Evolutionary conservation across 1,140 invertebrate species (phyloP).

Genomic region (Trinorchestia longiramus): DNA sequence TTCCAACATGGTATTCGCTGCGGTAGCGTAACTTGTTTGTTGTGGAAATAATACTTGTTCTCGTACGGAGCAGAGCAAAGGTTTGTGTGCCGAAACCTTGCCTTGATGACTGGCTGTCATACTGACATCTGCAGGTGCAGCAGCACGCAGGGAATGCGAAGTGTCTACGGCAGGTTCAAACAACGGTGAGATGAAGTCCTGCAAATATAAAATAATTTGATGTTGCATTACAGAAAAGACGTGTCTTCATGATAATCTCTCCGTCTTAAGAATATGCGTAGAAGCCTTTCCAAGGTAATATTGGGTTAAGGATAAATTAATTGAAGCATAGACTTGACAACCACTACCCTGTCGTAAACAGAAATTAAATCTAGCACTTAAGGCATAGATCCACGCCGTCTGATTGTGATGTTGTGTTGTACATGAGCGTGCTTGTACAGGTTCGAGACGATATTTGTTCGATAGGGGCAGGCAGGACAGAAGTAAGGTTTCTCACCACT

Average conservation of each 20-base stretch:
- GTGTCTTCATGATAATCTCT: background rate
- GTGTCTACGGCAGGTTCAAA: background rate
- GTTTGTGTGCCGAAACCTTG: background rate
- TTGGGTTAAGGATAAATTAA: background rate
- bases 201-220: background rate
- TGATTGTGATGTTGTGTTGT: slow-evolving; percentile 55
- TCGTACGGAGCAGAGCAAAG: background rate
- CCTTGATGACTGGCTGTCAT: background rate
- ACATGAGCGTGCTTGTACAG: slow-evolving; percentile 62
- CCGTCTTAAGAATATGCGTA: background rate
- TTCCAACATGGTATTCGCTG: background rate
- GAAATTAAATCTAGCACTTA: background rate
- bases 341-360: background rate
- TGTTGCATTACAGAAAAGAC: background rate
- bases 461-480: slow-evolving; percentile 68
- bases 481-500: slow-evolving; percentile 73
- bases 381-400: slow-evolving; percentile 11
- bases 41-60: background rate
- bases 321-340: background rate
- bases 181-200: slow-evolving; percentile 1
- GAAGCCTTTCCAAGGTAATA: background rate
- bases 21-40: background rate
- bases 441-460: slow-evolving; percentile 65
- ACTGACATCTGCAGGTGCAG: background rate
- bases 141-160: background rate